Evolutionary conservation across 1,140 invertebrate species (phyloP), one percentile per base, ranked within the genome.

Genomic region (Leptopilina boulardi): DNA sequence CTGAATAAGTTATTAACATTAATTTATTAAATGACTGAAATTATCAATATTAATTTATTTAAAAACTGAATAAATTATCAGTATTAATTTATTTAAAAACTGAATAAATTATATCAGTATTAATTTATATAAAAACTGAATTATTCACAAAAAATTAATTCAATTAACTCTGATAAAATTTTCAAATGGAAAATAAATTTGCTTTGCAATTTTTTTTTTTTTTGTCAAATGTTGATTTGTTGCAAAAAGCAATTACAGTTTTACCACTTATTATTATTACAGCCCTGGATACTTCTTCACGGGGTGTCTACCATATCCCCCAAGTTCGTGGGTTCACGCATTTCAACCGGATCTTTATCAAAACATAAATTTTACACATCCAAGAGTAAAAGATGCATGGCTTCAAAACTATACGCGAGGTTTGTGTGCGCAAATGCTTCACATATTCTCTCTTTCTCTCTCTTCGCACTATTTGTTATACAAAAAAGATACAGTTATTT

Each of bases 341-440:
- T 70, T 76, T 79, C 54, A 79, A 74, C 74, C 77, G 77, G 77
- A 79, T 79, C 74, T 59, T 79, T 77, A 80, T 77, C 73, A 74
- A 80, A 54, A 73, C 73, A 77, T 77, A 75, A 77, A 80, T 80
- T 77, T 80, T 74, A 38, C 1, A 51, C 42, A 54, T 47, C 21
- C 38, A n/a, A n/a, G 21, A 44, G 75, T 54, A 71, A 56, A 23
- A 56, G 70, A 71, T 47, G 15, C 10, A 23, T 34, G 15, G 75
- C 8, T 30, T 44, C 26, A 26, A n/a, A 13, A 51, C 23, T 26
- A 21, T n/a, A n/a, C n/a, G n/a, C 18, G 54, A 41, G 19, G 15
- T 21, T 34, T 30, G 56, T 42, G 21, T 30, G 56, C 23, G 21
- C 42, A 41, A 34, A 71, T 70, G 59, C 44, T 71, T 70, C 23